A percentile compares a stretch with the other conserved stretches of the same genome.
phyloP scores from a whole-genome alignment of 2,797 vertebrate genomes.

The Chelon auratus region DNA sequence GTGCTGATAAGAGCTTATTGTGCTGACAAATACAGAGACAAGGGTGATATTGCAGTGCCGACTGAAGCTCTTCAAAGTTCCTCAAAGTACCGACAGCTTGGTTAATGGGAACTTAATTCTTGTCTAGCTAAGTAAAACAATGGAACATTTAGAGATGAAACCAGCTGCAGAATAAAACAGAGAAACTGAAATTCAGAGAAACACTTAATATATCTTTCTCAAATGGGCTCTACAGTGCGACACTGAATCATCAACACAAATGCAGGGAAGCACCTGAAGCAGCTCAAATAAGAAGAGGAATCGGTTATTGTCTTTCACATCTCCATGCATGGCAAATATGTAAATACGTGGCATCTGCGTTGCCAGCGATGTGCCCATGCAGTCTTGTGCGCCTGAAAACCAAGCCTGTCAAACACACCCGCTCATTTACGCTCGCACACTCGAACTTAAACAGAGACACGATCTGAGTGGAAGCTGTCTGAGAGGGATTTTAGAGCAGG shows the following conservation, averaged over 20 bases:
- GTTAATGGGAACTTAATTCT: no score
- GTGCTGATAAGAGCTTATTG: slow-evolving; percentile 8
- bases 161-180: background rate
- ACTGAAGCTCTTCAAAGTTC: no score
- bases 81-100: no score
- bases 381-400: slow-evolving; percentile 23
- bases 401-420: slow-evolving; percentile 1
- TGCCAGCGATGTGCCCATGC: slow-evolving; percentile 15
- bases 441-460: slow-evolving; percentile 56
- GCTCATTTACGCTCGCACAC: slow-evolving; percentile 21
- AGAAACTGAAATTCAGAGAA: background rate
- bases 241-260: background rate
- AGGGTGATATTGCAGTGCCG: slow-evolving; percentile 3
- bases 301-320: slow-evolving; percentile 33
- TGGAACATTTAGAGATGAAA: no score
- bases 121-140: no score
- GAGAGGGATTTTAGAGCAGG: slow-evolving; percentile 72
- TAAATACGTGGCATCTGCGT: slow-evolving; percentile 22
- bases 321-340: slow-evolving; percentile 15
- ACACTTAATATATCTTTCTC: background rate
- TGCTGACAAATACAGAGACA: slow-evolving; percentile 21
- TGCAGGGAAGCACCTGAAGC: slow-evolving; percentile 12
- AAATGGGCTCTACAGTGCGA: background rate
- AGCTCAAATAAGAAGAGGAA: slow-evolving; percentile 7
- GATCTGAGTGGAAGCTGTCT: slow-evolving; percentile 67